Percentiles rank a stretch among this genome's conserved stretches.
Conservation (phyloP, 2,113 vertebrate species). For the Gyps fulvus region DNA sequence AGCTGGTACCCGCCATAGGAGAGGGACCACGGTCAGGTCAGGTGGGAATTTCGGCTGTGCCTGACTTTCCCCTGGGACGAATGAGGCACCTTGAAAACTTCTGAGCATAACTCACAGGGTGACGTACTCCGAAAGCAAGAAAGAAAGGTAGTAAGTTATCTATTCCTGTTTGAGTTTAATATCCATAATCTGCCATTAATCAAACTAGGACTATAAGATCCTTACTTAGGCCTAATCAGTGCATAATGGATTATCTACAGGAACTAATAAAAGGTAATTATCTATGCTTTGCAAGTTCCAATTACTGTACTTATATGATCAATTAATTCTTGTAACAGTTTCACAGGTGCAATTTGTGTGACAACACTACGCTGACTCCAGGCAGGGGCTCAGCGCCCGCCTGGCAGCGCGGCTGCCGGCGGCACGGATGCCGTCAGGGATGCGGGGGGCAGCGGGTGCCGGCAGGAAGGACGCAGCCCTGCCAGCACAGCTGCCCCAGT, state of each 20-base stretch:
- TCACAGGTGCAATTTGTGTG: slow-evolving; percentile 42
- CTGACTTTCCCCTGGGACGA: background rate
- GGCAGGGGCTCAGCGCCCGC: background rate
- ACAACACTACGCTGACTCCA: background rate
- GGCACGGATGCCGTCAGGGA: background rate
- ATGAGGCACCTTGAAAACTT: background rate
- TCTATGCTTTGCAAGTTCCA: slow-evolving; percentile 65
- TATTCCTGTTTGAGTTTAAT: slow-evolving; percentile 30
- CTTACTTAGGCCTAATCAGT: slow-evolving; percentile 55
- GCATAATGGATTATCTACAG: slow-evolving; percentile 65
- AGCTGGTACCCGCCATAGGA: background rate
- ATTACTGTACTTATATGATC: slow-evolving; percentile 61
- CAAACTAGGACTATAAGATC: slow-evolving; percentile 36
- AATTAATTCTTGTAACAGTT: slow-evolving; percentile 55
- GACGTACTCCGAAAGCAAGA: background rate
- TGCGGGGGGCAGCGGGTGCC: background rate
- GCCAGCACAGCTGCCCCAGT: rapidly evolving
- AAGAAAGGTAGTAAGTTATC: slow-evolving; percentile 1
- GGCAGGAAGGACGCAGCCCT: background rate
- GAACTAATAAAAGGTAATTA: slow-evolving; percentile 70
- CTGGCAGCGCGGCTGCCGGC: background rate
- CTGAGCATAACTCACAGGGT: background rate
- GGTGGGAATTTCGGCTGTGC: background rate
- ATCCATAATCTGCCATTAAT: slow-evolving; percentile 59
- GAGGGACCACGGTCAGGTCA: background rate